Evolutionary conservation across 2,888 invertebrate species (phyloP).

Genomic region (Synergus umbraculus): DNA sequence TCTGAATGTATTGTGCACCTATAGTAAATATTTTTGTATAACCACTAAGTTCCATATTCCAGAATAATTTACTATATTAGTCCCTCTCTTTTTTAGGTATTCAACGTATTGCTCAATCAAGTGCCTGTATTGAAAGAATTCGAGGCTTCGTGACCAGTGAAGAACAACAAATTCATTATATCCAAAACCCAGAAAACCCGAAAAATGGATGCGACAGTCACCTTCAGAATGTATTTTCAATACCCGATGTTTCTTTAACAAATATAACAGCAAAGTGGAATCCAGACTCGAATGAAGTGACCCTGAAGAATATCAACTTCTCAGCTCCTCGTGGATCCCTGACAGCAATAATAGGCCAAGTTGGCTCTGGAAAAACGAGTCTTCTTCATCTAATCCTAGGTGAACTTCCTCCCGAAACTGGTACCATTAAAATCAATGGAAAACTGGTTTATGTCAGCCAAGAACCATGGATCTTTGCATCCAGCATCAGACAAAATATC

Average conservation of each 20-base stretch:
- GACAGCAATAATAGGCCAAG: constrained; percentile 83
- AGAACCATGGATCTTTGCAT: constrained; percentile 90
- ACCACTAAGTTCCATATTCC: neutral
- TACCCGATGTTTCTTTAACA: neutral
- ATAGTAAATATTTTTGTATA: constrained; percentile 59
- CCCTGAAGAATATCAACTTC: constrained; percentile 83
- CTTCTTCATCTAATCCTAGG: constrained; percentile 79
- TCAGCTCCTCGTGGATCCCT: constrained; percentile 82
- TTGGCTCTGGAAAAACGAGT: constrained; percentile 83
- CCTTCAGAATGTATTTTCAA: neutral
- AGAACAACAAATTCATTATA: constrained; percentile 50
- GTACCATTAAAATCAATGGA: constrained; percentile 79
- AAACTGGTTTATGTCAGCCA: constrained; percentile 87
- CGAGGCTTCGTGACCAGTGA: constrained; percentile 63
- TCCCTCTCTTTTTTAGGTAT: constrained; percentile 79
- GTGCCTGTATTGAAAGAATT: constrained; percentile 81
- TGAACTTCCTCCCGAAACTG: constrained; percentile 79
- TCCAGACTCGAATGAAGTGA: constrained; percentile 82
- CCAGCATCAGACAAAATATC: constrained; percentile 82
- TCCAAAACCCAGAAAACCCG: neutral
- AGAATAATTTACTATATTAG: neutral
- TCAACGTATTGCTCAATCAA: constrained; percentile 81
- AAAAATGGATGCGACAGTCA: neutral
- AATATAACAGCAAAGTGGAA: constrained; percentile 86
- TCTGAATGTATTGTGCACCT: constrained; percentile 85